phyloP scores from a whole-genome alignment of 2,113 vertebrate genomes.

The Cochlearius cochlearius region DNA sequence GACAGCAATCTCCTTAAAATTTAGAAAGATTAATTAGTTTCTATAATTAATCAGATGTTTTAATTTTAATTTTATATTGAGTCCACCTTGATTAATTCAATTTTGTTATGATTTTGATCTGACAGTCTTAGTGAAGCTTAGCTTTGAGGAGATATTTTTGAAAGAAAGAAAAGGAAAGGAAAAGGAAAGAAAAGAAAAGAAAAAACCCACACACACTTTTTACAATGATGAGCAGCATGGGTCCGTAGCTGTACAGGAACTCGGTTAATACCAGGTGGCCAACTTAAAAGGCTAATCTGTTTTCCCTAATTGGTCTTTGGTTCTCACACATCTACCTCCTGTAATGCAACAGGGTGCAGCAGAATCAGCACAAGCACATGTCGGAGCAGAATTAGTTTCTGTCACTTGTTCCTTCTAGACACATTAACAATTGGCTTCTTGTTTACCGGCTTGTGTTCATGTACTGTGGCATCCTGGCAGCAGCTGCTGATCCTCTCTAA shows the following conservation, averaged over 20 bases:
- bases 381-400: background rate
- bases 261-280: constrained; percentile 38
- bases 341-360: background rate
- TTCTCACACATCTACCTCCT: constrained; percentile 24
- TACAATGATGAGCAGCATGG: constrained; percentile 17
- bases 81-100: background rate
- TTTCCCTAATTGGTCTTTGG: constrained; percentile 21
- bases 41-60: background rate
- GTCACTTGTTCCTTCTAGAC: background rate
- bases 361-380: background rate
- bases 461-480: background rate
- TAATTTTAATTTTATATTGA: constrained; percentile 23
- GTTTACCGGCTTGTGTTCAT: background rate
- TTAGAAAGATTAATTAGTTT: background rate
- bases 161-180: background rate
- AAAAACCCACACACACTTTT: background rate
- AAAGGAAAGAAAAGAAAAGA: background rate
- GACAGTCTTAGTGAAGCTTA: background rate
- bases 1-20: background rate
- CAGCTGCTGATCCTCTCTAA: constrained; percentile 16
- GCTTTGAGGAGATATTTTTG: background rate
- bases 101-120: background rate
- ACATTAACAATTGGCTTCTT: constrained; percentile 9
- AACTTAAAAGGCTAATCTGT: background rate
- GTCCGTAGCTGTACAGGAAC: background rate